phyloP scores from a whole-genome alignment of 2,113 vertebrate species.

The Carassius auratus region DNA sequence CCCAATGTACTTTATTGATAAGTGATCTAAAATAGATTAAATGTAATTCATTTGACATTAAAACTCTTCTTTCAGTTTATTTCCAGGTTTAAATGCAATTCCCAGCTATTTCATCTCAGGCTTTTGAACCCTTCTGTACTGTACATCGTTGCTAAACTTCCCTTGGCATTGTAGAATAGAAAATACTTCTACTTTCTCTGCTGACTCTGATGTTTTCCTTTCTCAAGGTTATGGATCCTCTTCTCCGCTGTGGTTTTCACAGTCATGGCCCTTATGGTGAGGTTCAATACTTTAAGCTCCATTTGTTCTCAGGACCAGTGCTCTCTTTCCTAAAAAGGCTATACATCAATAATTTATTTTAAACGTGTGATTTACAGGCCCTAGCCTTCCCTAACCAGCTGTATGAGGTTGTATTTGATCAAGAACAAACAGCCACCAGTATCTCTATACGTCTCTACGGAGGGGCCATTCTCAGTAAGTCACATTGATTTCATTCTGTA shows the following conservation, averaged over 20 bases:
- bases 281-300: constrained; percentile 40
- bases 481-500: not conserved
- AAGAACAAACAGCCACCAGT: constrained; percentile 80
- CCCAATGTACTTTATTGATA: not conserved
- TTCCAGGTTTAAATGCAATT: not conserved
- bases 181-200: not conserved
- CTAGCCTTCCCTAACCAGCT: constrained; percentile 90
- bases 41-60: not conserved
- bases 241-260: constrained; percentile 91
- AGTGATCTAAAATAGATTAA: not conserved
- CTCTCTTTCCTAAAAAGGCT: not conserved
- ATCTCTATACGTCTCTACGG: constrained; percentile 91
- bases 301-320: too few species aligned
- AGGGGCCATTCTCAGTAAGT: constrained; percentile 94
- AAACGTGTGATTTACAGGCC: constrained; percentile 74
- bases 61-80: not conserved
- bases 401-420: constrained; percentile 86
- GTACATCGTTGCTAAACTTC: not conserved
- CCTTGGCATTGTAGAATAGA: not conserved
- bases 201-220: constrained; percentile 16
- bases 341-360: not conserved
- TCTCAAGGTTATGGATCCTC: constrained; percentile 88
- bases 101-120: not conserved
- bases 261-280: constrained; percentile 87
- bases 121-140: not conserved